Base-by-base conservation (phyloP, 1,140 invertebrate genomes). In the Oreohelix idahoensis region DNA sequence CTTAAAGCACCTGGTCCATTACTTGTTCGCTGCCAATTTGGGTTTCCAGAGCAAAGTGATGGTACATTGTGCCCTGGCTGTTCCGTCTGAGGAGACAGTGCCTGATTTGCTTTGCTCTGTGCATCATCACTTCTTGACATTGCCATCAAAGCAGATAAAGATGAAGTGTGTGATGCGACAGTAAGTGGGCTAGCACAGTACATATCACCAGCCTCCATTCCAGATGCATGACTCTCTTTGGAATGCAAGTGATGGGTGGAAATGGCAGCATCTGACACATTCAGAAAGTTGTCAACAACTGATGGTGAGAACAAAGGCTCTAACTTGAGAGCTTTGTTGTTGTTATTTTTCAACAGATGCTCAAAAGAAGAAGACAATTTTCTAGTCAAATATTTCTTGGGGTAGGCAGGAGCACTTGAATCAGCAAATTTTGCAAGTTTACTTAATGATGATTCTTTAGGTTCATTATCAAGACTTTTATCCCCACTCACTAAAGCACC, bases 401-500 rank as follows among this genome's bases (percentile, higher is more conserved):
- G 1, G 38, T 42, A 42, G 26, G 13, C 35, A 73, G 38, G 53
- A 35, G 51, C n/a, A 71, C 36, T 70, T n/a, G 32, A 26, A 81
- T 73, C 63, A 45, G 79, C 69, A 81, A 81, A 73, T 49, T 81
- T 71, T 49, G 79, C 69, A 36, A 81, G 69, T 51, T 73, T 81
- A n/a, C 69, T 73, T 4, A 81, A 38, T 39, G 79, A 81, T 23
- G 66, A 81, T 51, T 81, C 79, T 5, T 79, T 69, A 1, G n/a
- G 63, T 66, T 32, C 29, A 66, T 66, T 66, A 66, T 32, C 63
- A 8, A 66, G 63, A 8, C n/a, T 66, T 66, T 66, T 17, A 58
- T 58, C 20, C 26, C 1, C 23, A 58, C 23, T 23, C 15, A 58
- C 8, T n/a, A n/a, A 15, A 35, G n/a, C n/a, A 35, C 2, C 63